Conservation (phyloP, 2,888 invertebrate species). For the Philopedon plagiatum region DNA sequence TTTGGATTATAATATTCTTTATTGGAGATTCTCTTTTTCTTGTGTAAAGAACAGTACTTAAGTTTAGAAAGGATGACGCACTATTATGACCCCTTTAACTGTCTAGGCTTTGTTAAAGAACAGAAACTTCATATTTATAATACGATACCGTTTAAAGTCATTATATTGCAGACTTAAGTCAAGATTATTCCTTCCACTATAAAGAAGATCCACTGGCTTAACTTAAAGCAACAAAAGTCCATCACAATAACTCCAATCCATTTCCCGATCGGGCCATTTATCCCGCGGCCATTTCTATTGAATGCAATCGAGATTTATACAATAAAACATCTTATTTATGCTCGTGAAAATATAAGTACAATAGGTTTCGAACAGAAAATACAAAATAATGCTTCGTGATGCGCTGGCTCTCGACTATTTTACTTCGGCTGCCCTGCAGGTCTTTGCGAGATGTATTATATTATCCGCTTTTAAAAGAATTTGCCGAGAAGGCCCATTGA, state of each 20-base stretch:
- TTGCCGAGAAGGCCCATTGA: neutral
- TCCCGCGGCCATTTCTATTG: constrained; percentile 36
- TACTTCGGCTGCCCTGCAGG: constrained; percentile 28
- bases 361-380: constrained; percentile 39
- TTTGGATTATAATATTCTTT: too few relatives aligned
- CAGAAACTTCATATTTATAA: too few relatives aligned
- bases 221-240: constrained; percentile 28
- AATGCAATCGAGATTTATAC: constrained; percentile 38
- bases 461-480: constrained; percentile 1
- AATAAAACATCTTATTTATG: constrained; percentile 47
- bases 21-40: too few relatives aligned
- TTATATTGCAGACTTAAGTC: neutral
- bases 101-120: too few relatives aligned
- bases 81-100: too few relatives aligned
- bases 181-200: neutral
- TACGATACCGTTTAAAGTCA: neutral
- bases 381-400: constrained; percentile 43
- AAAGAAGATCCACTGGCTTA: neutral
- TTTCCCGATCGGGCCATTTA: constrained; percentile 42
- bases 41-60: too few relatives aligned
- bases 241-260: constrained; percentile 24
- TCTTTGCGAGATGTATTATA: constrained; percentile 33
- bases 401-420: constrained; percentile 30
- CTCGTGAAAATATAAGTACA: constrained; percentile 38
- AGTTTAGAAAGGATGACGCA: too few relatives aligned